Conservation (phyloP, 2,797 vertebrate genomes). For the Periophthalmus magnuspinnatus region DNA sequence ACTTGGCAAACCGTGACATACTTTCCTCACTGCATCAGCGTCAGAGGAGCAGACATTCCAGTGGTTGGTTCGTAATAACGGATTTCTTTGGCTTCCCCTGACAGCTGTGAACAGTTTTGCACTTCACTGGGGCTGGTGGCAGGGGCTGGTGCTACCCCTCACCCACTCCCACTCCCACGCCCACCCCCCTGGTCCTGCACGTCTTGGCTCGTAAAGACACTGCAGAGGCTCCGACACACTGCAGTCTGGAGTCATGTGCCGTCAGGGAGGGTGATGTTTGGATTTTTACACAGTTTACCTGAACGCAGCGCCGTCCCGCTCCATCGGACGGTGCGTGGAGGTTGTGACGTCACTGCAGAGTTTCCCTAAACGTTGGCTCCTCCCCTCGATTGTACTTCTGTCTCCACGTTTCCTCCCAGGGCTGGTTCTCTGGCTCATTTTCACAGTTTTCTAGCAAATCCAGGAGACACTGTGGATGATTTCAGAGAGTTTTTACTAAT, state of each 20-base stretch:
- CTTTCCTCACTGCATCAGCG: slow-evolving; percentile 22
- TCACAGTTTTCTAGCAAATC: slow-evolving; percentile 30
- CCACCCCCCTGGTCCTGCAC: too few species aligned
- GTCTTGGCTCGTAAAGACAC: slow-evolving; percentile 30
- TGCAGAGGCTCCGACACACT: slow-evolving; percentile 51
- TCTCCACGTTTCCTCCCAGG: slow-evolving; percentile 9
- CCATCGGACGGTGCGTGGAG: too few species aligned
- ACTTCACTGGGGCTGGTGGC: too few species aligned
- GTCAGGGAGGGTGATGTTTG: slow-evolving; percentile 16
- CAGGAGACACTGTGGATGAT: background rate
- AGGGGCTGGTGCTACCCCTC: too few species aligned
- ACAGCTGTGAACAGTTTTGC: slow-evolving; percentile 14
- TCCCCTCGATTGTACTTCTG: background rate
- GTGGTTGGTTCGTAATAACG: slow-evolving; percentile 13
- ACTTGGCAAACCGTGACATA: background rate
- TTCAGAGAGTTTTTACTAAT: too few species aligned
- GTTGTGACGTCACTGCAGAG: slow-evolving; percentile 20
- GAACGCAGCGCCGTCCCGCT: too few species aligned
- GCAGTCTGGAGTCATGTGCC: slow-evolving; percentile 36
- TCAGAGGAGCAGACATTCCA: slow-evolving; percentile 39
- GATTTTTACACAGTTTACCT: background rate
- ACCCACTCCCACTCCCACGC: too few species aligned
- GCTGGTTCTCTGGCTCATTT: slow-evolving; percentile 44
- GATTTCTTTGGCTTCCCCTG: slow-evolving; percentile 5
- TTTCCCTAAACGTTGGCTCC: background rate